A percentile compares a stretch with the other conserved stretches of the same genome.
Conservation (phyloP, 2,113 vertebrate species). For the Tetraodon nigroviridis region DNA sequence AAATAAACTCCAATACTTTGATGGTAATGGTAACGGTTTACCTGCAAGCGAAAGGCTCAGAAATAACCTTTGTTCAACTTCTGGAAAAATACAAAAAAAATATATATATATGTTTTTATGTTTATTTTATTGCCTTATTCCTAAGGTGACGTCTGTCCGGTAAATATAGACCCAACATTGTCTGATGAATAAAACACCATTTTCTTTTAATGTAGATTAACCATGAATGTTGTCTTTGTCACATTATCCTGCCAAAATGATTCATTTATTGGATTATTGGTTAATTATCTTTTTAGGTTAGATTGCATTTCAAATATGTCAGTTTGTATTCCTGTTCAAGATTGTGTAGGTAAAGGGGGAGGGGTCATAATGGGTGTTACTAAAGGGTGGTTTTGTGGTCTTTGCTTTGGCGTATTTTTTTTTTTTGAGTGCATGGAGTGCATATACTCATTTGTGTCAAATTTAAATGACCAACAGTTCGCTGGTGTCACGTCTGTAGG, state of each 20-base stretch:
- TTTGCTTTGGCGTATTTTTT: background rate
- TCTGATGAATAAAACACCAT: constrained; percentile 40
- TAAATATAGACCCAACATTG: constrained; percentile 41
- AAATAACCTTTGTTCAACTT: constrained; percentile 47
- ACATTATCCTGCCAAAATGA: background rate
- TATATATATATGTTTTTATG: constrained; percentile 33
- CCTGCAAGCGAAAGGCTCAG: constrained; percentile 33
- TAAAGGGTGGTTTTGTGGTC: constrained; percentile 33
- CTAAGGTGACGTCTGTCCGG: constrained; percentile 52
- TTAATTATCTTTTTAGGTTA: constrained; percentile 2
- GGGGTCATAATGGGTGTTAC: constrained; percentile 57
- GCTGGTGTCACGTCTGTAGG: no score
- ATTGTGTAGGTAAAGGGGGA: constrained; percentile 51
- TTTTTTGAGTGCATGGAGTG: no score
- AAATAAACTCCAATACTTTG: background rate
- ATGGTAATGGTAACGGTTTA: constrained; percentile 1
- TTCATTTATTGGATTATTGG: constrained; percentile 15
- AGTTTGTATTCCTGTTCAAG: constrained; percentile 66
- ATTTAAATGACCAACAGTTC: no score
- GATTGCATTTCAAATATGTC: background rate
- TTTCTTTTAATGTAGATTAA: constrained; percentile 14
- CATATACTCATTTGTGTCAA: constrained; percentile 7
- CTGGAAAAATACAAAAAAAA: constrained; percentile 43
- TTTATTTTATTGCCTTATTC: constrained; percentile 54
- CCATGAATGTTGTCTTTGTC: background rate